A percentile compares a stretch with the other conserved stretches of the same genome.
These are phyloP conservation scores for Leucosticte australis DNA, from an alignment of 2,113 vertebrate genomes.

Conservation along the genomic window DNA sequence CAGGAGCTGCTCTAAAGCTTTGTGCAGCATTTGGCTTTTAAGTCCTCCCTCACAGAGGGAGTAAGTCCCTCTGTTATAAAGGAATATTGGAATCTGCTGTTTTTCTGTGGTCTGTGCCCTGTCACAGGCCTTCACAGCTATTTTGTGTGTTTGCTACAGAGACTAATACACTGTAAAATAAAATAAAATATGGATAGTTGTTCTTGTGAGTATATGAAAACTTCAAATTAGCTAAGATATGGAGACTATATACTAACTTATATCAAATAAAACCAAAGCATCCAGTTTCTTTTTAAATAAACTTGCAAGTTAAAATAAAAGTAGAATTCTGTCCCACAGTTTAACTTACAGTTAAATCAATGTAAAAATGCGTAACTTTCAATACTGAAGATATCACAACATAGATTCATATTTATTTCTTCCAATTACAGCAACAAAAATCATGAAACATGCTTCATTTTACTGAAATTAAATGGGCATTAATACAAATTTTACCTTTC, in stretches of 20 bases:
- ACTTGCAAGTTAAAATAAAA: background rate
- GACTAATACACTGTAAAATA: background rate
- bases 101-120: background rate
- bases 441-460: background rate
- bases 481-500: conserved; percentile 82
- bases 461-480: background rate
- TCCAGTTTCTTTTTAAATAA: background rate
- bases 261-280: background rate
- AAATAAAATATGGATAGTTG: background rate
- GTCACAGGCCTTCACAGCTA: background rate
- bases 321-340: background rate
- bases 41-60: background rate
- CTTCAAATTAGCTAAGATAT: background rate
- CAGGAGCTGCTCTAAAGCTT: background rate
- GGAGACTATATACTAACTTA: background rate
- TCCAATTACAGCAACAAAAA: background rate
- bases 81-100: background rate
- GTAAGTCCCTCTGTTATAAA: background rate
- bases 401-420: background rate
- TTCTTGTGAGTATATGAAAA: background rate
- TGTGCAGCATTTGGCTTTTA: background rate
- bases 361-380: background rate
- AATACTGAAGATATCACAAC: background rate
- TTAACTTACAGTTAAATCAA: background rate
- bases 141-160: background rate